Percentiles rank a stretch among this genome's conserved stretches.
Conservation (phyloP, 2,113 vertebrate species). For the Rhinichthys klamathensis region DNA sequence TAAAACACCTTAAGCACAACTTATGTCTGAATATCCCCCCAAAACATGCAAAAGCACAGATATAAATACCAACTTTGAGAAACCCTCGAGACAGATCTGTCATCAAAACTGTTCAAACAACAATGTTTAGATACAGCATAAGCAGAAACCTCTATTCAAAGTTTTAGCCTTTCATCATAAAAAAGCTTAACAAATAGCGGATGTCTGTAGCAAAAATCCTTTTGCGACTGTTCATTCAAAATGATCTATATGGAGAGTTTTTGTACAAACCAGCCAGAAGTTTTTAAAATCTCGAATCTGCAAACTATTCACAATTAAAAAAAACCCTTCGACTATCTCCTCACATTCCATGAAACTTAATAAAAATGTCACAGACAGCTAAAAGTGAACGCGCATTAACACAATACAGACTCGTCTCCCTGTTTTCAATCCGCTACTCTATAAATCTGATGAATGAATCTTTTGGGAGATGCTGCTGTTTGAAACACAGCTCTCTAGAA, state of each 20-base stretch:
- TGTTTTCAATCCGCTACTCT: conserved; percentile 21
- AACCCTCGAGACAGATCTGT: not conserved
- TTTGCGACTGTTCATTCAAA: not conserved
- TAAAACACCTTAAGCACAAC: conserved; percentile 29
- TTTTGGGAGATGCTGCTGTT: conserved; percentile 43
- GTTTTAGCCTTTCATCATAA: not conserved
- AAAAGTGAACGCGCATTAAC: conserved; percentile 31
- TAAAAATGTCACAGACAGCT: conserved; percentile 27
- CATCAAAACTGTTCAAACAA: not conserved
- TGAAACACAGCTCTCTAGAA: conserved; percentile 40
- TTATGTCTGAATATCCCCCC: conserved; percentile 15
- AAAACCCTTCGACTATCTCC: not conserved
- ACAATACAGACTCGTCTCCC: conserved; percentile 26
- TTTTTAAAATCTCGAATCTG: not conserved
- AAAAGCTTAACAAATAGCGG: not conserved
- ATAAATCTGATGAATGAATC: conserved; percentile 41
- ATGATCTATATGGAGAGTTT: not conserved
- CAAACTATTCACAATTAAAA: not conserved
- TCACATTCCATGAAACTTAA: conserved; percentile 6
- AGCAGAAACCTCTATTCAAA: conserved; percentile 8
- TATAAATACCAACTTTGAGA: conserved; percentile 9
- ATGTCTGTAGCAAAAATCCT: not conserved
- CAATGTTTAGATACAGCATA: not conserved
- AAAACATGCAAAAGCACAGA: conserved; percentile 1
- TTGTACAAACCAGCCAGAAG: not conserved